phyloP scores from a whole-genome alignment of 92 coral and sea anemone genomes.

The Metridium senile region DNA sequence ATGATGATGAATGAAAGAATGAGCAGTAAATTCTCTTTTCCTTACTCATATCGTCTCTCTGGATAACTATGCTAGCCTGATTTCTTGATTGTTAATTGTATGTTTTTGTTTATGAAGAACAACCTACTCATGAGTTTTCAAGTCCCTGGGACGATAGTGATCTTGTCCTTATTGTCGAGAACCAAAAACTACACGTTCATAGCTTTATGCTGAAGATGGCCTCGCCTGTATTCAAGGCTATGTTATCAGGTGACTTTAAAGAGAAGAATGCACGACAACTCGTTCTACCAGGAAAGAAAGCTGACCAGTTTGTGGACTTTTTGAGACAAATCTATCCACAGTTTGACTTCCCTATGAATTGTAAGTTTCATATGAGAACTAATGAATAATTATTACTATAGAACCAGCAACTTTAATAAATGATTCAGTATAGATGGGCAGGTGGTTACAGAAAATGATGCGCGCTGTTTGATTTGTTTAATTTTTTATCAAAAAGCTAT shows the following conservation, averaged over 20 bases:
- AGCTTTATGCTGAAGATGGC: not conserved
- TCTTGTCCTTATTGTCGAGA: not conserved
- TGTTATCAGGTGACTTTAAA: not conserved
- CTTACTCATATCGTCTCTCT: too few species aligned
- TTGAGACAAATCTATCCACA: not conserved
- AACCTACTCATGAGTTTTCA: conserved; percentile 25
- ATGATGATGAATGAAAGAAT: too few species aligned
- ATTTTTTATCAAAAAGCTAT: too few species aligned
- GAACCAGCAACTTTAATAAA: too few species aligned
- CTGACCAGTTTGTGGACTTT: not conserved
- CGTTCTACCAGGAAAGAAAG: not conserved
- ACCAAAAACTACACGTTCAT: not conserved
- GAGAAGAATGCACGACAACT: not conserved
- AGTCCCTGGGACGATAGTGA: conserved; percentile 54
- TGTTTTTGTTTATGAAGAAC: not conserved
- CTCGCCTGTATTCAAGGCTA: not conserved
- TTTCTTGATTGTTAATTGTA: too few species aligned
- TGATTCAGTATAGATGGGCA: too few species aligned
- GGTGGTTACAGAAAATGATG: too few species aligned
- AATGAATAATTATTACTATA: too few species aligned
- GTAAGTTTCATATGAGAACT: too few species aligned
- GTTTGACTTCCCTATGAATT: not conserved
- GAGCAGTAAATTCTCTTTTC: too few species aligned
- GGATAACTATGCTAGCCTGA: too few species aligned
- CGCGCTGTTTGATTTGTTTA: too few species aligned